These are phyloP conservation scores for Metalampra italica DNA, from an alignment of 2,888 invertebrate species.

Conservation along the genomic window DNA sequence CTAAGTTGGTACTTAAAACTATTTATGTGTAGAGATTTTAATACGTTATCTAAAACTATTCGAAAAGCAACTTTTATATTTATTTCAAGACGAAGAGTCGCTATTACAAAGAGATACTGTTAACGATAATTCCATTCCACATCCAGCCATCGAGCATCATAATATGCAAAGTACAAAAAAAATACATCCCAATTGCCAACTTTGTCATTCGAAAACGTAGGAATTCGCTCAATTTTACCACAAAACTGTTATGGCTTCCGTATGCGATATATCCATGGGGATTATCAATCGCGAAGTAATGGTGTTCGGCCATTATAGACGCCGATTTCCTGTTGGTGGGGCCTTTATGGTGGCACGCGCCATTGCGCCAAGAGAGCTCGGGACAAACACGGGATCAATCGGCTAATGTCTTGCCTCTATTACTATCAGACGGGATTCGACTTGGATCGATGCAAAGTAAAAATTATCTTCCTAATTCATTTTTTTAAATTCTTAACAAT, in stretches of 20 bases:
- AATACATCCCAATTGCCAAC: not conserved
- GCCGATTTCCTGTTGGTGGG: conserved; percentile 70
- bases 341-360: conserved; percentile 72
- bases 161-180: not conserved
- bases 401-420: conserved; percentile 6
- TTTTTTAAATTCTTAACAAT: too few relatives aligned
- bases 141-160: not conserved
- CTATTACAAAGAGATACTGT: too few relatives aligned
- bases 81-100: too few relatives aligned
- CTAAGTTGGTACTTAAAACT: too few relatives aligned
- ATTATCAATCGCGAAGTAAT: conserved; percentile 77
- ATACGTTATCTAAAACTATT: too few relatives aligned
- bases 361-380: conserved; percentile 55
- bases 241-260: conserved; percentile 78
- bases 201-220: not conserved
- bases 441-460: too few relatives aligned
- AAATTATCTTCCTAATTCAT: too few relatives aligned
- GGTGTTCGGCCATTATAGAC: conserved; percentile 75
- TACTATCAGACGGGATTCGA: conserved; percentile 1
- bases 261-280: conserved; percentile 64
- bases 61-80: too few relatives aligned
- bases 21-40: too few relatives aligned
- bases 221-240: conserved; percentile 72
- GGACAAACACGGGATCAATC: conserved; percentile 15
- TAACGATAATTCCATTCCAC: conserved; percentile 1